These are phyloP conservation scores for Apamea anceps DNA, from an alignment of 2,888 invertebrate species.

Conservation along the genomic window DNA sequence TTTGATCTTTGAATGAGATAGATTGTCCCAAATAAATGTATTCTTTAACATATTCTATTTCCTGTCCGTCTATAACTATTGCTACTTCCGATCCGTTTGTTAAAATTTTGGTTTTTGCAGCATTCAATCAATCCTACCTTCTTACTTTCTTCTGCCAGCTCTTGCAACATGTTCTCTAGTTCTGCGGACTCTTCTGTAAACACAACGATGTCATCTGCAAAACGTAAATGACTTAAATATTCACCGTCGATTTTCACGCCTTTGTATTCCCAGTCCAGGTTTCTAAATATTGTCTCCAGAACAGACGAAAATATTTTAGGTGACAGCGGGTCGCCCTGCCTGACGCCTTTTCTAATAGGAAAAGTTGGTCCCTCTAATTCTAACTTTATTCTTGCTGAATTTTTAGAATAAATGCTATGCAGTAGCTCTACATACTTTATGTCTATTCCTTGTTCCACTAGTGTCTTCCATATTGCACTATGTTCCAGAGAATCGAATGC, in stretches of 20 bases:
- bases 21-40: too few species aligned
- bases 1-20: too few species aligned
- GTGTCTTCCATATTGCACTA: background rate
- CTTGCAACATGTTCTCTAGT: background rate
- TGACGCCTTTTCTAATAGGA: too few species aligned
- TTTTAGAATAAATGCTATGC: background rate
- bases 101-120: too few species aligned
- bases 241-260: background rate
- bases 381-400: too few species aligned
- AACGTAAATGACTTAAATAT: background rate
- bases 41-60: too few species aligned
- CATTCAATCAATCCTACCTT: background rate
- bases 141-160: background rate
- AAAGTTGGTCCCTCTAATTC: too few species aligned
- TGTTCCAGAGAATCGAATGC: slow-evolving; percentile 1
- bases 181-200: background rate
- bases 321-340: background rate
- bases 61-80: too few species aligned
- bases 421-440: background rate
- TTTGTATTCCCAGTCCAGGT: background rate
- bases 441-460: background rate
- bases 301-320: slow-evolving; percentile 1
- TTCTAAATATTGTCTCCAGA: background rate
- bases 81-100: too few species aligned
- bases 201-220: slow-evolving; percentile 1